Conservation (phyloP, 2,888 invertebrate genomes). For the Sialis lutaria region DNA sequence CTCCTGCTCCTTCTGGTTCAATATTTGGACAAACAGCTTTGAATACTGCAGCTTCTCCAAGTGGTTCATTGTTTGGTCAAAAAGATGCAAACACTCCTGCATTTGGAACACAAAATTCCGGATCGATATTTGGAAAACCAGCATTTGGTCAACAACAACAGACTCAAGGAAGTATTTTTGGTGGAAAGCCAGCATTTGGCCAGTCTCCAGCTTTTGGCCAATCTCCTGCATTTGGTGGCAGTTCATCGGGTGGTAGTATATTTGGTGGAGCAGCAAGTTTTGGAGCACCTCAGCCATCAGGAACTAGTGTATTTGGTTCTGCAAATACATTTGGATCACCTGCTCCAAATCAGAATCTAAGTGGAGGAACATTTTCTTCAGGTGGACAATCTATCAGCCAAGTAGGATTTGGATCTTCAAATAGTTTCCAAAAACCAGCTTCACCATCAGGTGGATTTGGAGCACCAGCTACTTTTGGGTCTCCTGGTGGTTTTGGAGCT, state of each 20-base stretch:
- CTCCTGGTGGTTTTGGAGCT: constrained; percentile 20
- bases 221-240: constrained; percentile 5
- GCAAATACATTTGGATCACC: constrained; percentile 5
- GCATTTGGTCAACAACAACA: constrained; percentile 19
- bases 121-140: constrained; percentile 11
- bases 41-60: constrained; percentile 7
- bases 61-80: constrained; percentile 8
- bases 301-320: constrained; percentile 6
- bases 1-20: constrained; percentile 4
- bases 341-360: constrained; percentile 8
- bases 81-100: constrained; percentile 7
- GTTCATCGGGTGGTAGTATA: constrained; percentile 4
- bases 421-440: constrained; percentile 17
- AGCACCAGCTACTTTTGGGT: constrained; percentile 16
- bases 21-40: constrained; percentile 9
- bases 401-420: constrained; percentile 23
- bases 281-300: constrained; percentile 2
- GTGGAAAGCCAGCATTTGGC: constrained; percentile 16
- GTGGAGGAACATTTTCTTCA: constrained; percentile 21
- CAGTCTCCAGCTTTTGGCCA: constrained; percentile 17
- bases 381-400: constrained; percentile 21
- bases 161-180: constrained; percentile 10
- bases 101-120: constrained; percentile 8
- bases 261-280: constrained; percentile 8
- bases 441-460: constrained; percentile 13